A percentile compares a stretch with the other conserved stretches of the same genome.
Conservation (phyloP, 1,140 invertebrate species). For the Eciton burchellii region DNA sequence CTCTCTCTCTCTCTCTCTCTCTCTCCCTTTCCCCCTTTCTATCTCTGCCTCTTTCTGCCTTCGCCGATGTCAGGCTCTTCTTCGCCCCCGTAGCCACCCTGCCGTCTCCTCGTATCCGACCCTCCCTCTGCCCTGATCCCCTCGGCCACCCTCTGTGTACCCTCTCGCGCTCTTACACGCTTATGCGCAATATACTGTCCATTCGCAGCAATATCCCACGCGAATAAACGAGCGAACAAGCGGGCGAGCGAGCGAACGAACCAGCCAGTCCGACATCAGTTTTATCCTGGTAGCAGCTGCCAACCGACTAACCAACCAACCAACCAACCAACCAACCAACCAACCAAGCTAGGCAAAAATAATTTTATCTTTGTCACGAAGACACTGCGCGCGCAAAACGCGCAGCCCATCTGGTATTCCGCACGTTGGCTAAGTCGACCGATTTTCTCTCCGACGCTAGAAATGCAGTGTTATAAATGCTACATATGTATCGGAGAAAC, state of each 20-base stretch:
- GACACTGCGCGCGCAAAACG: constrained; percentile 11
- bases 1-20: constrained; percentile 1
- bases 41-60: neutral
- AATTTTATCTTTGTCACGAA: constrained; percentile 56
- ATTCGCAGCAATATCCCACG: constrained; percentile 43
- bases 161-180: constrained; percentile 28
- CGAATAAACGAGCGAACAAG: neutral
- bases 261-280: constrained; percentile 31
- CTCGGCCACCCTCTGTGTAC: neutral
- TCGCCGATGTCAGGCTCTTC: neutral
- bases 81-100: constrained; percentile 11
- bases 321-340: constrained; percentile 50
- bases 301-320: constrained; percentile 45
- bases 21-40: constrained; percentile 18
- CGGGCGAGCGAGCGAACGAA: too few relatives aligned
- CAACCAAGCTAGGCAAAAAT: constrained; percentile 51
- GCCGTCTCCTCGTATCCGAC: constrained; percentile 4
- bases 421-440: constrained; percentile 13
- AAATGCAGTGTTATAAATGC: constrained; percentile 14
- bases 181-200: constrained; percentile 49
- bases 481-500: too few relatives aligned
- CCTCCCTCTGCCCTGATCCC: too few relatives aligned
- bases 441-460: constrained; percentile 5
- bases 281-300: constrained; percentile 33
- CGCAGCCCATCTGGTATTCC: constrained; percentile 18